Evolutionary conservation across 2,888 invertebrate species (phyloP), one percentile per base, ranked within the genome.

Genomic region (Dynastes grantii): DNA sequence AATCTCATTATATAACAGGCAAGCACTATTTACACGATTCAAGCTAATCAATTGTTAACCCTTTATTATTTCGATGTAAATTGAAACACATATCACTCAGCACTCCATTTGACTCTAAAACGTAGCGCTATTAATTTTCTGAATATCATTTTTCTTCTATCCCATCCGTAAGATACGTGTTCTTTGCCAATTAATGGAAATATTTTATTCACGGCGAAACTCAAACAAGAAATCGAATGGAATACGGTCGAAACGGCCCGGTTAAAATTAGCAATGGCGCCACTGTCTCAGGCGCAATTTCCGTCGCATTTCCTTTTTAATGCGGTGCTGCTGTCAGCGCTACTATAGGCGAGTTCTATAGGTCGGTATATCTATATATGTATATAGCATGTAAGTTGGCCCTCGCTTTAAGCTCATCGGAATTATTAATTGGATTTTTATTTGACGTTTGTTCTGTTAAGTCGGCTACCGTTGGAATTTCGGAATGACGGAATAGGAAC

Each of bases 271-370:
- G 73, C 61, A 61, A 45, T 63, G 73, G 73, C 73, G 63, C 73
- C 73, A 75, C 73, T 61, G 73, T 45, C 73, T 75, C 61, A 13
- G 29, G 73, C 73, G 61, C 45, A 75, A 75, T 75, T 75, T 75
- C 73, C 73, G 73, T 75, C 73, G 73, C 73, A 75, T 75, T 75
- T 75, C 73, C 73, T 75, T 75, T 63, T 61, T 63, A 45, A 45
- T 61, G 45, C 73, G 73, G 27, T 29, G 13, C 32, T n/a, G 16
- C 58, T 71, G 6, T 65, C 16, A 45, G 22, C 45, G 40, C 13
- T 55, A 11, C 2, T 37, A 37, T 22, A 22, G 22, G 37, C 1
- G 2, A n/a, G 53, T 2, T 58, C 55, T 6, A 13, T 5, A n/a
- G 53, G 5, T 53, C 5, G 53, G n/a, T n/a, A n/a, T n/a, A n/a